Percentiles rank a stretch among this genome's conserved stretches.
These are phyloP conservation scores for Sinocyclocheilus grahami DNA, from an alignment of 2,113 vertebrate species.

Conservation along the genomic window DNA sequence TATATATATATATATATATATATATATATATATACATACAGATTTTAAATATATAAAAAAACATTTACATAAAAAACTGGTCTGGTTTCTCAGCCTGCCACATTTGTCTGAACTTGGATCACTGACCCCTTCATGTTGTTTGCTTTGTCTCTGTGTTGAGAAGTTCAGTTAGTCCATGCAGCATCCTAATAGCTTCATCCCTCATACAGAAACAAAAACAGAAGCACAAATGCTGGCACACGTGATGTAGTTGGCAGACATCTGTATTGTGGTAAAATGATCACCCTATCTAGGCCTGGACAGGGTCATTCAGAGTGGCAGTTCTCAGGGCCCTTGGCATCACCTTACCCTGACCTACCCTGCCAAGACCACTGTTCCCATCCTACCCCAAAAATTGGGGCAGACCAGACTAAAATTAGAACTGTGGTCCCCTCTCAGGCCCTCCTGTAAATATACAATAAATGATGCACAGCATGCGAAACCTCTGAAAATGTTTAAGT, in stretches of 20 bases:
- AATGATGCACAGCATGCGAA: neutral
- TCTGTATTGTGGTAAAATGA: slow-evolving; percentile 25
- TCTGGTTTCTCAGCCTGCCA: too few species aligned
- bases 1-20: too few species aligned
- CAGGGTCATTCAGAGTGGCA: slow-evolving; percentile 2
- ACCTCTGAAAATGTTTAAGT: neutral
- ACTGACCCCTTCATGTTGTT: neutral
- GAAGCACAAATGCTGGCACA: slow-evolving; percentile 1
- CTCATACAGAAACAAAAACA: neutral
- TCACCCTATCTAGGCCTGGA: neutral
- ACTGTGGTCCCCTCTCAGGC: slow-evolving; percentile 19
- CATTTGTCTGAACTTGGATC: neutral
- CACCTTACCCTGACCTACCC: neutral
- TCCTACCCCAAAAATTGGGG: neutral
- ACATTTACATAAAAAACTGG: too few species aligned
- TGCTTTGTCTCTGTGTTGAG: slow-evolving; percentile 27
- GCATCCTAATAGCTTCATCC: neutral
- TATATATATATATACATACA: too few species aligned
- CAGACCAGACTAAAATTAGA: slow-evolving; percentile 43
- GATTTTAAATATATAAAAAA: too few species aligned
- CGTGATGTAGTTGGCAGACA: neutral
- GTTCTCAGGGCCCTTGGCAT: slow-evolving; percentile 46
- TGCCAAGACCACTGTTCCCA: slow-evolving; percentile 39
- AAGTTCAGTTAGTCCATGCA: neutral
- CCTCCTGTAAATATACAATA: slow-evolving; percentile 20